Percentiles rank a stretch among this genome's conserved stretches.
These are phyloP conservation scores for Bubo blakistoni DNA, from an alignment of 2,113 vertebrate genomes.

Conservation along the genomic window DNA sequence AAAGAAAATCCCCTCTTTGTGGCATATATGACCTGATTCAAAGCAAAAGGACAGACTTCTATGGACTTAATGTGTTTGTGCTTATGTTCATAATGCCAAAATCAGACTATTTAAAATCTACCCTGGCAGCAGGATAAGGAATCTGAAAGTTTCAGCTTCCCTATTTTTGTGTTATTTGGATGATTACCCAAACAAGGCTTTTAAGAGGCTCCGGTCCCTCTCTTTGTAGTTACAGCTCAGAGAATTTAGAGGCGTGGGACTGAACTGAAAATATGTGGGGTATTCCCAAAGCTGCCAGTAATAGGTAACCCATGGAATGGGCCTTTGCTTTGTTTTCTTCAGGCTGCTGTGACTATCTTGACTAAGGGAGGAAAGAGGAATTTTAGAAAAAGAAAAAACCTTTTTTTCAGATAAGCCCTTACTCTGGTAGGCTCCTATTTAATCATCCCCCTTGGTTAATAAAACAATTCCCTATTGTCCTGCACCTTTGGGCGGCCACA, in stretches of 20 bases:
- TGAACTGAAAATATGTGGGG: conserved; percentile 61
- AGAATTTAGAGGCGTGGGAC: conserved; percentile 48
- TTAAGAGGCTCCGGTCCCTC: not conserved
- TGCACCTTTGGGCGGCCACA: not conserved
- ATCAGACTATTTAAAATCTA: not conserved
- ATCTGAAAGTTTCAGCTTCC: not conserved
- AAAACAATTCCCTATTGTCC: conserved; percentile 1
- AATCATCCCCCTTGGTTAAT: not conserved
- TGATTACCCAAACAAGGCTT: conserved; percentile 30
- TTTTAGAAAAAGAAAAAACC: not conserved
- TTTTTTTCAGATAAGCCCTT: not conserved
- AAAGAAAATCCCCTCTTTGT: not conserved
- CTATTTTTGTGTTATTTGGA: not conserved
- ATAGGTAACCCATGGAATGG: conserved; percentile 70
- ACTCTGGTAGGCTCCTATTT: not conserved
- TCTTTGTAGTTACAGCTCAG: conserved; percentile 63
- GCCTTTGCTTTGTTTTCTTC: conserved; percentile 15
- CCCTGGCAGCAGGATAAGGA: not conserved
- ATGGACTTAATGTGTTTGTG: not conserved
- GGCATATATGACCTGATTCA: not conserved
- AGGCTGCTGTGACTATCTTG: not conserved
- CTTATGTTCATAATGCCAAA: not conserved
- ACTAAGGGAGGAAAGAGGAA: not conserved
- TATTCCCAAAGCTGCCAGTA: conserved; percentile 56
- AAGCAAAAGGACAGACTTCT: not conserved